Conservation (phyloP, 2,113 vertebrate genomes). For the Melanerpes formicivorus region DNA sequence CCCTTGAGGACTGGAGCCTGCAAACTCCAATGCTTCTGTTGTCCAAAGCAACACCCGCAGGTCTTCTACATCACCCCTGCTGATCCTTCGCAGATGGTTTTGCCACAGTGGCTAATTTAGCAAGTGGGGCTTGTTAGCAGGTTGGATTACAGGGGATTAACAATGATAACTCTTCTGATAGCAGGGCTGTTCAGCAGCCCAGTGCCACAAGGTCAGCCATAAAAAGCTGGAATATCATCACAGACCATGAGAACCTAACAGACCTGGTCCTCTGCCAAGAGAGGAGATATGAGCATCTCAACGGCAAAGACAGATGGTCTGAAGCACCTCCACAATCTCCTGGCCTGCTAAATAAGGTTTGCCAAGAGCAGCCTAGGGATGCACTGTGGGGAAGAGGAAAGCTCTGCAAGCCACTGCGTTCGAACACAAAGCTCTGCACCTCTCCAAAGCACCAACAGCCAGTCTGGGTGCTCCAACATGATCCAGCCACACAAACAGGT, state of each 20-base stretch:
- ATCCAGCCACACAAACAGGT: neutral
- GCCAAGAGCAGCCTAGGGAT: neutral
- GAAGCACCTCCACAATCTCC: neutral
- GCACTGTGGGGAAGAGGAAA: neutral
- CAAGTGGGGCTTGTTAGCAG: neutral
- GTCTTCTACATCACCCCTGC: neutral
- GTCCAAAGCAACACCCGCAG: accelerated
- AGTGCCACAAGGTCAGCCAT: neutral
- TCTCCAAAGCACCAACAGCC: neutral
- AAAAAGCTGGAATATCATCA: neutral
- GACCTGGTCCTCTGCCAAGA: neutral
- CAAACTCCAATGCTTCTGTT: accelerated
- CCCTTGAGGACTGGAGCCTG: accelerated
- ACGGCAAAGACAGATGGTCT: neutral
- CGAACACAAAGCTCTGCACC: neutral
- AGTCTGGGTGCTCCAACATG: neutral
- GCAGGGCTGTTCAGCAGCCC: neutral
- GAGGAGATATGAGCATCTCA: neutral
- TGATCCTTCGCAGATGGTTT: neutral
- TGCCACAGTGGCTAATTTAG: too few relatives aligned
- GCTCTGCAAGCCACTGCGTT: neutral
- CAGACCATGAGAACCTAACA: accelerated
- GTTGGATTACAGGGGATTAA: neutral
- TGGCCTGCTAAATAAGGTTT: neutral
- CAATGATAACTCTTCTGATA: accelerated